These are phyloP conservation scores for Huso huso DNA, from an alignment of 2,797 vertebrate genomes.

Conservation along the genomic window DNA sequence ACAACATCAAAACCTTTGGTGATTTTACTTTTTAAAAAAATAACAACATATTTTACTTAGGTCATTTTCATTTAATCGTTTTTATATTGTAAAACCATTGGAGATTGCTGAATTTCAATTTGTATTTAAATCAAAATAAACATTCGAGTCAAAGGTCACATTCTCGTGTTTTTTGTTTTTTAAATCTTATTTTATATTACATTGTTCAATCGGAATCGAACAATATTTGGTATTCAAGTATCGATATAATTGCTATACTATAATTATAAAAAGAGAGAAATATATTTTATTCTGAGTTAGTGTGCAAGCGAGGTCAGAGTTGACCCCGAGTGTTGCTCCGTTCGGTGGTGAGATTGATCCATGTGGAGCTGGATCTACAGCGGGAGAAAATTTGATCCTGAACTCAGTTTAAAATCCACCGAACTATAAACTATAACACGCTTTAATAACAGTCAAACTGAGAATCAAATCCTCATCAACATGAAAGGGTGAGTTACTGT, in stretches of 20 bases:
- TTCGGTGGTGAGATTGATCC: constrained; percentile 61
- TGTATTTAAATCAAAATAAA: not conserved
- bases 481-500: constrained; percentile 74
- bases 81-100: no score
- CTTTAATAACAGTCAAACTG: constrained; percentile 38
- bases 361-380: constrained; percentile 65
- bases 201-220: no score
- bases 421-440: constrained; percentile 35
- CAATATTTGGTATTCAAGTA: not conserved
- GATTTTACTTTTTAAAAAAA: not conserved
- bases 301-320: constrained; percentile 52
- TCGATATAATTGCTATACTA: no score
- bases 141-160: constrained; percentile 17
- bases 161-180: not conserved
- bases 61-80: no score
- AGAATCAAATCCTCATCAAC: constrained; percentile 50
- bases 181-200: not conserved
- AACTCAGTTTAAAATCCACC: constrained; percentile 48
- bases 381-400: constrained; percentile 57
- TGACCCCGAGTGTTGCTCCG: constrained; percentile 48
- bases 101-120: no score
- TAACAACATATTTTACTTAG: no score
- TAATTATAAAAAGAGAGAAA: not conserved
- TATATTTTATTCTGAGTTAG: not conserved
- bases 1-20: not conserved